Percentiles rank a stretch among this genome's conserved stretches.
phyloP scores from a whole-genome alignment of 2,113 vertebrate genomes.

The Ardeotis arabs region DNA sequence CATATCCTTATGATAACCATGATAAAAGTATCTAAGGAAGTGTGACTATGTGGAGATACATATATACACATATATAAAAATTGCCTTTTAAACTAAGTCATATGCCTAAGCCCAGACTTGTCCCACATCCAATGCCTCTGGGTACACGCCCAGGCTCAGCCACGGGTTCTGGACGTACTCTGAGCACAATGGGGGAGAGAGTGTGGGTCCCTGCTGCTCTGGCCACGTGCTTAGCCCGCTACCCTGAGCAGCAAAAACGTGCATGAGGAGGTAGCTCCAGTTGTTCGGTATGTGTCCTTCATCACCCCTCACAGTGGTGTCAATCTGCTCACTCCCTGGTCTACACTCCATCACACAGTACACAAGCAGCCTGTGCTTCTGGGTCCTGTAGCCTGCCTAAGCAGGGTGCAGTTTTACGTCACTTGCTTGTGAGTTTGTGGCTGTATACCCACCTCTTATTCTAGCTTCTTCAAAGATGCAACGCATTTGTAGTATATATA shows the following conservation, averaged over 20 bases:
- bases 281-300: background rate
- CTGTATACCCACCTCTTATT: background rate
- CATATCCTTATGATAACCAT: background rate
- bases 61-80: background rate
- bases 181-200: fast-evolving
- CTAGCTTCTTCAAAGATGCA: background rate
- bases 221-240: fast-evolving
- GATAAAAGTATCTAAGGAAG: background rate
- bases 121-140: background rate
- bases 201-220: too few relatives aligned
- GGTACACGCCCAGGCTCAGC: background rate
- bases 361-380: background rate
- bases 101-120: background rate
- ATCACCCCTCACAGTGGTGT: background rate
- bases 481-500: fast-evolving
- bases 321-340: background rate
- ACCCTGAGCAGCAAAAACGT: fast-evolving
- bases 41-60: background rate
- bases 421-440: fast-evolving
- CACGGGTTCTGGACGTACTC: fast-evolving
- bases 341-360: background rate
- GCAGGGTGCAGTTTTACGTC: background rate
- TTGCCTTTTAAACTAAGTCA: background rate
- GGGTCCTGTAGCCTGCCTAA: background rate
- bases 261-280: background rate